Evolutionary conservation across 2,797 vertebrate genomes (phyloP).

Genomic region (Phoxinus dragarum): DNA sequence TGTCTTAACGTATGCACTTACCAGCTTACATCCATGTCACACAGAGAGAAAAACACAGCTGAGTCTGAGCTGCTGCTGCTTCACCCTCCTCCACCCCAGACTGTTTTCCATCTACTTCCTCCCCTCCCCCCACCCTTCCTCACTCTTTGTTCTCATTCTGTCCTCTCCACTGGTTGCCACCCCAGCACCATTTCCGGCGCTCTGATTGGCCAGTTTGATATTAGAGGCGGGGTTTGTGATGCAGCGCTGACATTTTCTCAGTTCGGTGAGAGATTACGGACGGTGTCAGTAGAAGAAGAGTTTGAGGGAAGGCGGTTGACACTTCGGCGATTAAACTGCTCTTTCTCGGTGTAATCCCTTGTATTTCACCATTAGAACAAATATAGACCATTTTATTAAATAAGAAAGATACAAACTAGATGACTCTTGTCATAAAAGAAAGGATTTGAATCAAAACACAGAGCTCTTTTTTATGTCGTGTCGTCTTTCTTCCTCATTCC

Average conservation of each 20-base stretch:
- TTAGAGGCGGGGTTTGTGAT: conserved; percentile 56
- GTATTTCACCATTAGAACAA: not conserved
- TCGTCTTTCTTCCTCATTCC: conserved; percentile 64
- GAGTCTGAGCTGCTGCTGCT: conserved; percentile 43
- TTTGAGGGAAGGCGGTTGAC: conserved; percentile 27
- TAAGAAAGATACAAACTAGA: not conserved
- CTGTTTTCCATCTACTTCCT: conserved; percentile 71
- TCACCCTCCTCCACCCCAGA: conserved; percentile 37
- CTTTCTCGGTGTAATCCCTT: not conserved
- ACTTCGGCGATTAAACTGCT: accelerated
- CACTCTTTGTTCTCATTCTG: conserved; percentile 76
- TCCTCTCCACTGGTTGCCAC: conserved; percentile 69
- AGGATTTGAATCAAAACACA: conserved; percentile 51
- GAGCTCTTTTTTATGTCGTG: conserved; percentile 51
- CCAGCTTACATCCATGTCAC: conserved; percentile 21
- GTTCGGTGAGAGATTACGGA: conserved; percentile 22
- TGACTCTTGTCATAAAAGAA: conserved; percentile 44
- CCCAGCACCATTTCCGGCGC: conserved; percentile 70
- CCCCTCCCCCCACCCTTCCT: conserved; percentile 65
- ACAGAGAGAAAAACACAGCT: conserved; percentile 47
- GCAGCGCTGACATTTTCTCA: conserved; percentile 66
- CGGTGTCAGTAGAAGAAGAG: conserved; percentile 69
- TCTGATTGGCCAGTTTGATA: conserved; percentile 70
- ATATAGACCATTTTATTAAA: not conserved
- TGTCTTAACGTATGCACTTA: conserved; percentile 3